Conservation (phyloP, 1,140 invertebrate genomes). For the Nasonia vitripennis region DNA sequence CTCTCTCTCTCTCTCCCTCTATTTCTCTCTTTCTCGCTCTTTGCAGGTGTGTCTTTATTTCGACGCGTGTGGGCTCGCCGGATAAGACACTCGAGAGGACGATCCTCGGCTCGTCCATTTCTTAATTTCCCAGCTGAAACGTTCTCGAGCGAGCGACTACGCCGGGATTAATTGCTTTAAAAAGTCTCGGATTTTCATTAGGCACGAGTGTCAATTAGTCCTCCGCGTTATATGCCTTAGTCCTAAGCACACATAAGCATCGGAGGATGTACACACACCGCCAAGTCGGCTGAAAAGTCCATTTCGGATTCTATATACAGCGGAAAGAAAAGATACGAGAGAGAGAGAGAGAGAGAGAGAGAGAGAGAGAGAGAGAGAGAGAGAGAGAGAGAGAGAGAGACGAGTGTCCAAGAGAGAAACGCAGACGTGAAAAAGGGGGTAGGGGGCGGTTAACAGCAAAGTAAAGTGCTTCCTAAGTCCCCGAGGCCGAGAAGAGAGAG, state of each 20-base stretch:
- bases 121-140: slow-evolving; percentile 7
- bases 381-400: background rate
- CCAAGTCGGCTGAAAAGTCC: no score
- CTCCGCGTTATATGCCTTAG: background rate
- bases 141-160: background rate
- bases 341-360: no score
- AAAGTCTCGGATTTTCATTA: background rate
- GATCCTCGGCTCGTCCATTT: background rate
- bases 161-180: background rate
- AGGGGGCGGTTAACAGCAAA: slow-evolving; percentile 60
- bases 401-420: slow-evolving; percentile 7
- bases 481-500: slow-evolving; percentile 50
- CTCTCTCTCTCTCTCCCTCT: background rate
- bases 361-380: no score
- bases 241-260: background rate
- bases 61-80: background rate
- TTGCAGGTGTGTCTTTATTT: background rate
- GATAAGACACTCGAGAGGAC: background rate
- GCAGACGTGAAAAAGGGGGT: slow-evolving; percentile 22
- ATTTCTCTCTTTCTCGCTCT: background rate
- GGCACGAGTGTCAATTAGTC: slow-evolving; percentile 3
- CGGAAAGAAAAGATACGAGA: background rate
- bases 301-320: no score
- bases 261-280: no score
- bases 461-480: slow-evolving; percentile 68